Conservation (phyloP, 1,140 invertebrate genomes). For the Atta colombica region DNA sequence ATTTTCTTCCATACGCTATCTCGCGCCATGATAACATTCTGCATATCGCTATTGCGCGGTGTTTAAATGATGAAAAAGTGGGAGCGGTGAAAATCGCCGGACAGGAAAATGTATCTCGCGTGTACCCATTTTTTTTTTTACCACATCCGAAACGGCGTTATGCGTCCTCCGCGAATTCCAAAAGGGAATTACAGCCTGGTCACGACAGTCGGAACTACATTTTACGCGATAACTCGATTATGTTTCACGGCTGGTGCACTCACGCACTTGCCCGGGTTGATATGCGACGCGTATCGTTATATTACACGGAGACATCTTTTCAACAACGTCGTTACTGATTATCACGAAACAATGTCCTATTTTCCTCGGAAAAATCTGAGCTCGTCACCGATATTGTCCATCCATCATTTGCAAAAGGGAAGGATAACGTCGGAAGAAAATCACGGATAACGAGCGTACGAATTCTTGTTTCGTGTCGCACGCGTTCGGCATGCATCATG, state of each 20-base stretch:
- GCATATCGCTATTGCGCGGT: constrained; percentile 31
- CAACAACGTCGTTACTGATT: background rate
- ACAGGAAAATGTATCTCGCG: constrained; percentile 55
- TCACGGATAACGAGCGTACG: background rate
- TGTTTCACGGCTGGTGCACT: constrained; percentile 38
- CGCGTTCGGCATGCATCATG: background rate
- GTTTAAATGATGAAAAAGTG: constrained; percentile 63
- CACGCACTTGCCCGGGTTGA: constrained; percentile 6
- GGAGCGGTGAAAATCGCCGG: constrained; percentile 44
- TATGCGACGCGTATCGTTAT: background rate
- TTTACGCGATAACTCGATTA: constrained; percentile 60
- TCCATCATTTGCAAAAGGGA: background rate
- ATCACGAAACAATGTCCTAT: background rate
- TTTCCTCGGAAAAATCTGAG: background rate
- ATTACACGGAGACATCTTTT: constrained; percentile 1
- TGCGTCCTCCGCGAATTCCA: constrained; percentile 50
- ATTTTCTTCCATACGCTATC: constrained; percentile 32
- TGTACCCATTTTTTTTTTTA: constrained; percentile 9
- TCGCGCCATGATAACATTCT: constrained; percentile 21
- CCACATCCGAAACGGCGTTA: constrained; percentile 54
- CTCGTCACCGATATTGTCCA: background rate
- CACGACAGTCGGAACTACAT: constrained; percentile 53
- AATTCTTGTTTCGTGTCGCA: constrained; percentile 3
- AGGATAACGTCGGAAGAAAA: background rate
- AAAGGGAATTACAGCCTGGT: constrained; percentile 59